A percentile compares a stretch with the other conserved stretches of the same genome.
phyloP scores from a whole-genome alignment of 2,113 vertebrate genomes.

The Ameiurus melas region DNA sequence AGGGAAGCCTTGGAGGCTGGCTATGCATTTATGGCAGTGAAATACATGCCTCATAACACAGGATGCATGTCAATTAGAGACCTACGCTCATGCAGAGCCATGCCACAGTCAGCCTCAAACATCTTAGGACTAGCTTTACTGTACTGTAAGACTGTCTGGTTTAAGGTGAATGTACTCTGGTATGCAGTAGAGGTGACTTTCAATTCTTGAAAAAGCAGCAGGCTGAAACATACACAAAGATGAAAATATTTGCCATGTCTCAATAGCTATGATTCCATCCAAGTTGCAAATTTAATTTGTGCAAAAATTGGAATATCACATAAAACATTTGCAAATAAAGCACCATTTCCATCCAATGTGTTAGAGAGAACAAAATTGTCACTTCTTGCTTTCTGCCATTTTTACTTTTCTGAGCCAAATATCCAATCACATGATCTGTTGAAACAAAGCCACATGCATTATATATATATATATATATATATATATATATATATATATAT shows the following conservation, averaged over 20 bases:
- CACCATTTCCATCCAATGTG: too few relatives aligned
- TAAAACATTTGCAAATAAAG: too few relatives aligned
- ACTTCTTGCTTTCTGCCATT: too few relatives aligned
- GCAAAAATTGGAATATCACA: too few relatives aligned
- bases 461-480: too few relatives aligned
- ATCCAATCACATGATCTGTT: too few relatives aligned
- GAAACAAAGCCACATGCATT: too few relatives aligned
- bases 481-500: too few relatives aligned
- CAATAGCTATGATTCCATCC: too few relatives aligned
- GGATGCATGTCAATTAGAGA: slow-evolving; percentile 20
- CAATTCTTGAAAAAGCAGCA: not conserved
- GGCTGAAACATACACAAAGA: not conserved
- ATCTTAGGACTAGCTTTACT: not conserved
- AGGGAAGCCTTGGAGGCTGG: slow-evolving; percentile 10
- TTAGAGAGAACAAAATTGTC: too few relatives aligned
- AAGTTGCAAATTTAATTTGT: too few relatives aligned
- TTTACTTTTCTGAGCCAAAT: too few relatives aligned
- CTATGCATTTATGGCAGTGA: slow-evolving; percentile 24
- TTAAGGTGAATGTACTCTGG: not conserved
- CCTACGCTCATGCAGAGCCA: not conserved
- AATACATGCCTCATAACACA: slow-evolving; percentile 3
- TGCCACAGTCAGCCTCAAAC: not conserved
- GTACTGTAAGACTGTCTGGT: slow-evolving; percentile 8
- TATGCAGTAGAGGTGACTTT: not conserved
- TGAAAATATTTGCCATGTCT: not conserved